Conservation (phyloP, 92 coral and sea anemone genomes). For the Micromussa lordhowensis region DNA sequence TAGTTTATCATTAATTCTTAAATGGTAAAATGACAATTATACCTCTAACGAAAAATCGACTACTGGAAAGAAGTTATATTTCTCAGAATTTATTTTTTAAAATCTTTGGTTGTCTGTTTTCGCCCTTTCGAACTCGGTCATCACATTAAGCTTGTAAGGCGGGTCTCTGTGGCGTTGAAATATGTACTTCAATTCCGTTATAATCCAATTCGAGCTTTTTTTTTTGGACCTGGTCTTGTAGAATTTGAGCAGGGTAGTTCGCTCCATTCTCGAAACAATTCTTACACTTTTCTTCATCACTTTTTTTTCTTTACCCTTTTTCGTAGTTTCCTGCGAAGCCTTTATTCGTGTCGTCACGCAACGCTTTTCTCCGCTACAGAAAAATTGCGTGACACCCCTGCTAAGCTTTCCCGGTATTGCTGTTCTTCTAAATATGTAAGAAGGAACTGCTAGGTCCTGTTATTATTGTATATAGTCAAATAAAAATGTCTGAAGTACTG, state of each 20-base stretch:
- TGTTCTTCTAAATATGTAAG: neutral
- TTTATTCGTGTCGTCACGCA: too few species aligned
- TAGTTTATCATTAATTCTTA: neutral
- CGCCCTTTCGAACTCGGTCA: neutral
- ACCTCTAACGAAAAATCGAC: neutral
- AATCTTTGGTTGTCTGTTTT: neutral
- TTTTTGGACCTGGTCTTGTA: neutral
- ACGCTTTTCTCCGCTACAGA: too few species aligned
- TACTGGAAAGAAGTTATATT: neutral
- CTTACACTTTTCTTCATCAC: neutral
- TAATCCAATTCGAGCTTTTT: neutral
- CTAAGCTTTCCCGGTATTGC: too few species aligned
- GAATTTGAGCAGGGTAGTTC: neutral
- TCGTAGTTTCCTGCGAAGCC: too few species aligned
- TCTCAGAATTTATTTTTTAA: neutral
- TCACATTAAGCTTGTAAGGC: neutral
- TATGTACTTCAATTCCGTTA: neutral
- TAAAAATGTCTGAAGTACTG: conserved; percentile 22
- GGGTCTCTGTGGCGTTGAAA: neutral
- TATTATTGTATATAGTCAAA: conserved; percentile 41
- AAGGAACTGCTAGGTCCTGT: neutral
- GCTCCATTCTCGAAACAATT: neutral
- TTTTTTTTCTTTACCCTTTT: neutral
- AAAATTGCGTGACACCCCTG: too few species aligned
- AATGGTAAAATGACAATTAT: neutral